Percentiles rank a stretch among this genome's conserved stretches.
phyloP scores from a whole-genome alignment of 2,797 vertebrate genomes.

The Acomys russatus region DNA sequence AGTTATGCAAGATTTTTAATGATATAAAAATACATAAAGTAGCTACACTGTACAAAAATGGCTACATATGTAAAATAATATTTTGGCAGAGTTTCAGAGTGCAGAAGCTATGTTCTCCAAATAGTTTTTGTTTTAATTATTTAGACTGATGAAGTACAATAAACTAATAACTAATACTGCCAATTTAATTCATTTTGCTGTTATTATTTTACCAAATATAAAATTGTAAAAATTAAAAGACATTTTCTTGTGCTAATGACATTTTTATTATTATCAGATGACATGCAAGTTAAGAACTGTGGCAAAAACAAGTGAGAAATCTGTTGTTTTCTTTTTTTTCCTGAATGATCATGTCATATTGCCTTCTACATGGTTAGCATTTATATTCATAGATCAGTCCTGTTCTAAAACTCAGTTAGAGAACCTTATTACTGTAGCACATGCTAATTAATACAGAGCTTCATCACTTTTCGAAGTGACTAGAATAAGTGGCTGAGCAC shows the following conservation, averaged over 20 bases:
- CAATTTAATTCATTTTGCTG: not conserved
- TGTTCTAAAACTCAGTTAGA: not conserved
- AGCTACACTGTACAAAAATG: not conserved
- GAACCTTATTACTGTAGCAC: not conserved
- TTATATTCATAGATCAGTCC: not conserved
- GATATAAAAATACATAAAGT: not conserved
- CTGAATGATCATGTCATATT: not conserved
- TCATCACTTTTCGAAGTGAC: not conserved
- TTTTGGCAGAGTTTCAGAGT: not conserved
- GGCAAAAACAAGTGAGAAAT: not conserved
- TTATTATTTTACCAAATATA: not conserved
- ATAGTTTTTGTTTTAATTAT: not conserved
- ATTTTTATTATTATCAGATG: not conserved
- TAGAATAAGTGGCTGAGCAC: not conserved
- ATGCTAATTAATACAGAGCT: not conserved
- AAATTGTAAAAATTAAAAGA: not conserved
- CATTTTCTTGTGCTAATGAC: not conserved
- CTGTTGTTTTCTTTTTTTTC: not conserved
- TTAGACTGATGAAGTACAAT: not conserved
- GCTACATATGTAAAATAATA: not conserved
- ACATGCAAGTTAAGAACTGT: not conserved
- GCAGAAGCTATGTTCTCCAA: not conserved
- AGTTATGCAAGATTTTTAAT: not conserved
- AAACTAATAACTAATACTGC: not conserved
- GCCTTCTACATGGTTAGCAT: not conserved